A percentile compares a stretch with the other conserved stretches of the same genome.
Conservation (phyloP, 2,113 vertebrate species). For the Oreochromis aureus region DNA sequence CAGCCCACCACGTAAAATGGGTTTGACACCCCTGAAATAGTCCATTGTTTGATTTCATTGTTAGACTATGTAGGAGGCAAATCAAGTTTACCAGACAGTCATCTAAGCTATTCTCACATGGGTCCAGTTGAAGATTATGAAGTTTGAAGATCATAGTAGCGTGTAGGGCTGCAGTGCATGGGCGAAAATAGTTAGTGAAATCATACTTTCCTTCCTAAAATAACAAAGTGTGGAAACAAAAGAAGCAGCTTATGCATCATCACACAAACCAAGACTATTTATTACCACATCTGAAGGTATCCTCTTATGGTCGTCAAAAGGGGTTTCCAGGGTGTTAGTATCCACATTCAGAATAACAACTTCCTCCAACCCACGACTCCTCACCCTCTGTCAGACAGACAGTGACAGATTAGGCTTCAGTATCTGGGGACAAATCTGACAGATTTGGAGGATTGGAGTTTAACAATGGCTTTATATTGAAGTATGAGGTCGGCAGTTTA, state of each 20-base stretch:
- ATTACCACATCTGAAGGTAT: conserved; percentile 83
- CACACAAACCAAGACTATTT: not conserved
- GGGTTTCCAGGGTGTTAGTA: conserved; percentile 81
- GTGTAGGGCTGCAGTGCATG: not conserved
- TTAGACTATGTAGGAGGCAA: not conserved
- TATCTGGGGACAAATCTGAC: not conserved
- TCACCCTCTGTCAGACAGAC: conserved; percentile 69
- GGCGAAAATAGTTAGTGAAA: not conserved
- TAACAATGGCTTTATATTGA: not conserved
- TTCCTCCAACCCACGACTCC: conserved; percentile 79
- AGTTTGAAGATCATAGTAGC: not conserved
- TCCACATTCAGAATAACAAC: conserved; percentile 87
- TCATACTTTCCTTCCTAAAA: not conserved
- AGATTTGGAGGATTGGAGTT: not conserved
- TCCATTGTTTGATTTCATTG: not conserved
- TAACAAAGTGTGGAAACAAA: not conserved
- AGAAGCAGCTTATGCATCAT: not conserved
- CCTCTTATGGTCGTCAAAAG: conserved; percentile 79
- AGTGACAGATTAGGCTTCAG: not conserved
- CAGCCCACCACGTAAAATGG: not conserved
- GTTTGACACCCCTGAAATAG: not conserved
- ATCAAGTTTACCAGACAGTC: not conserved
- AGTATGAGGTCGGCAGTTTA: conserved; percentile 26
- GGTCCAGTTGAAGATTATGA: not conserved
- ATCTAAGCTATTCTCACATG: not conserved